These are phyloP conservation scores for Sarcophaga bullata DNA, from an alignment of 1,140 invertebrate genomes.

Conservation along the genomic window DNA sequence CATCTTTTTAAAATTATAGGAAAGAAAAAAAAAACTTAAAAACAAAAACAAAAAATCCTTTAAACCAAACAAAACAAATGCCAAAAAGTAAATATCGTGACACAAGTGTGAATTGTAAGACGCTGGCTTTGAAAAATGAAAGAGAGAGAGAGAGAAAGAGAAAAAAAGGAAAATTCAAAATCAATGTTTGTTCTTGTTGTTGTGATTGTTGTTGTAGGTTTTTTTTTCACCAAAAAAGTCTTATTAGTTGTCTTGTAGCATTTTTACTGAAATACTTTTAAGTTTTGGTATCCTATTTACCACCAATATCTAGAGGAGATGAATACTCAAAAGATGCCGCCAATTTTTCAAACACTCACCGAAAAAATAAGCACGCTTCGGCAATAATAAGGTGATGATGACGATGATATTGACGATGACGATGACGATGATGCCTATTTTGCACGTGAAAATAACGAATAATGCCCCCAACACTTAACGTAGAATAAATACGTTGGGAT, in stretches of 20 bases:
- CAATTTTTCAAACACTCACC: constrained; percentile 38
- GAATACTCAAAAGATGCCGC: constrained; percentile 31
- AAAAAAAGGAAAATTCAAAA: background rate
- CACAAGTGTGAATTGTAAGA: constrained; percentile 40
- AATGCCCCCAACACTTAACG: constrained; percentile 1
- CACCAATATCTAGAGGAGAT: constrained; percentile 33
- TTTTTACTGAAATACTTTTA: constrained; percentile 39
- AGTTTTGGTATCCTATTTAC: constrained; percentile 23
- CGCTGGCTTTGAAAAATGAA: background rate
- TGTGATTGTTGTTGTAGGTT: no score
- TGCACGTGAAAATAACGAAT: constrained; percentile 28
- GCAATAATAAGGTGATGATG: constrained; percentile 29
- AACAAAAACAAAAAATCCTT: background rate
- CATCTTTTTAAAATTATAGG: constrained; percentile 1
- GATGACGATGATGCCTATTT: constrained; percentile 9
- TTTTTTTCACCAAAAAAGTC: background rate
- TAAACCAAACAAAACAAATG: background rate
- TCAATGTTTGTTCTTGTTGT: background rate
- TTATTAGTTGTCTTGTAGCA: constrained; percentile 37
- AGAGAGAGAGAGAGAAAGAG: no score
- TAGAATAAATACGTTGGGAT: background rate
- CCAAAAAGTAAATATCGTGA: constrained; percentile 23
- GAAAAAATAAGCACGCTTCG: constrained; percentile 32
- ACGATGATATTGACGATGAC: background rate
- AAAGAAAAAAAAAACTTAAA: constrained; percentile 3